These are phyloP conservation scores for Zygothrica quintamaculata DNA, from an alignment of 2,888 invertebrate genomes.

Conservation along the genomic window DNA sequence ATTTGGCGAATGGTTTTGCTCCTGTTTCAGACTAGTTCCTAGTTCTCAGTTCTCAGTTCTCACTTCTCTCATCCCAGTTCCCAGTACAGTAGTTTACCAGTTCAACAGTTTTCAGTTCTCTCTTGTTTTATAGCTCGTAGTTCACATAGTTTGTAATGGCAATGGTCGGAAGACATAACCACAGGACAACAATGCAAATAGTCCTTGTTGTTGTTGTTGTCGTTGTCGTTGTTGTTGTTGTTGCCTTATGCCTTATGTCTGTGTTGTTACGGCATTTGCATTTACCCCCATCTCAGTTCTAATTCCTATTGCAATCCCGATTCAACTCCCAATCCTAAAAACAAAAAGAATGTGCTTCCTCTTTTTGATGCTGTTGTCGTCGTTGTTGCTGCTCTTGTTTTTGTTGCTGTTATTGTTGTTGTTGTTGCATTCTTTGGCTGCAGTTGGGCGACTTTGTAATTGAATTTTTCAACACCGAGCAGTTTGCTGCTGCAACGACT, in stretches of 20 bases:
- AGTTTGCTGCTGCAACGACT: slow-evolving; percentile 27
- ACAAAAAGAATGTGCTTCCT: slow-evolving; percentile 10
- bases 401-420: too few relatives aligned
- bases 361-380: too few relatives aligned
- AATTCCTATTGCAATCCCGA: too few relatives aligned
- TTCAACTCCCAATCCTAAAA: slow-evolving; percentile 4
- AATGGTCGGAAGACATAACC: slow-evolving; percentile 34
- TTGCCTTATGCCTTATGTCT: slow-evolving; percentile 4
- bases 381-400: too few relatives aligned
- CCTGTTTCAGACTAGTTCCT: slow-evolving; percentile 3
- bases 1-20: slow-evolving; percentile 46
- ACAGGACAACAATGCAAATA: slow-evolving; percentile 23
- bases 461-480: slow-evolving; percentile 75
- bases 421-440: slow-evolving; percentile 62
- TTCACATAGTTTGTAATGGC: slow-evolving; percentile 29
- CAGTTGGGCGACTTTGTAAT: slow-evolving; percentile 70
- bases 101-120: neutral
- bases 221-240: too few relatives aligned
- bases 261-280: slow-evolving; percentile 38
- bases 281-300: slow-evolving; percentile 9
- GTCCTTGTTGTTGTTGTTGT: neutral
- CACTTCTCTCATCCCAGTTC: slow-evolving; percentile 4
- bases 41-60: slow-evolving; percentile 30
- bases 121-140: slow-evolving; percentile 11
- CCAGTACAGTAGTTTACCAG: slow-evolving; percentile 8